phyloP scores from a whole-genome alignment of 2,797 vertebrate species.

The Phataginus tricuspis region DNA sequence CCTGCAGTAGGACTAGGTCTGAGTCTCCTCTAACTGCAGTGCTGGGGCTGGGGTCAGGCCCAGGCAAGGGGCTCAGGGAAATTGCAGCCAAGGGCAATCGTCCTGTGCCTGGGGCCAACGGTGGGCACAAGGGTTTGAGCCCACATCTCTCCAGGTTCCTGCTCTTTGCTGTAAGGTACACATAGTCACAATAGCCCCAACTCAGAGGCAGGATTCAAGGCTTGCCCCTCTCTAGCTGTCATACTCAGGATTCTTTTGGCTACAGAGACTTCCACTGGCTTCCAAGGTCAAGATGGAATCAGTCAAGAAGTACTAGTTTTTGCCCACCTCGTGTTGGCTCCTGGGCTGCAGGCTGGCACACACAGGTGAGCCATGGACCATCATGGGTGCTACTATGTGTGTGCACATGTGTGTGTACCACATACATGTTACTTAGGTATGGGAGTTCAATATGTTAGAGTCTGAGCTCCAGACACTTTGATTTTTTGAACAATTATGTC shows the following conservation, averaged over 20 bases:
- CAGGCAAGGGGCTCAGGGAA: background rate
- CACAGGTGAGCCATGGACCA: background rate
- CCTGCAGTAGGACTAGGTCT: background rate
- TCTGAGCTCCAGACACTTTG: background rate
- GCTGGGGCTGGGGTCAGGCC: background rate
- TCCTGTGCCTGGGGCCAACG: accelerated
- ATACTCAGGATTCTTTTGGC: background rate
- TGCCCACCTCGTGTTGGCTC: background rate
- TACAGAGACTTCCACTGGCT: background rate
- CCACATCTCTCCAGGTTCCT: background rate
- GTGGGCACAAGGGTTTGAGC: background rate
- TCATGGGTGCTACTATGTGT: background rate
- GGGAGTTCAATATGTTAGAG: background rate
- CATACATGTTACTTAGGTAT: background rate
- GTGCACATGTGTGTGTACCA: too few species aligned
- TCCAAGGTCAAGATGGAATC: background rate
- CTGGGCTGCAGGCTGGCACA: background rate
- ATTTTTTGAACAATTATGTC: background rate
- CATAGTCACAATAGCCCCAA: too few species aligned
- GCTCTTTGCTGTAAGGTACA: background rate
- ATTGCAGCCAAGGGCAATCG: background rate
- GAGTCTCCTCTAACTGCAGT: background rate
- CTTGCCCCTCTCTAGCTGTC: background rate
- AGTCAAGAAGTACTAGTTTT: background rate
- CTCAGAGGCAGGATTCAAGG: background rate